Conservation (phyloP, 2,797 vertebrate genomes). For the Anguilla anguilla region DNA sequence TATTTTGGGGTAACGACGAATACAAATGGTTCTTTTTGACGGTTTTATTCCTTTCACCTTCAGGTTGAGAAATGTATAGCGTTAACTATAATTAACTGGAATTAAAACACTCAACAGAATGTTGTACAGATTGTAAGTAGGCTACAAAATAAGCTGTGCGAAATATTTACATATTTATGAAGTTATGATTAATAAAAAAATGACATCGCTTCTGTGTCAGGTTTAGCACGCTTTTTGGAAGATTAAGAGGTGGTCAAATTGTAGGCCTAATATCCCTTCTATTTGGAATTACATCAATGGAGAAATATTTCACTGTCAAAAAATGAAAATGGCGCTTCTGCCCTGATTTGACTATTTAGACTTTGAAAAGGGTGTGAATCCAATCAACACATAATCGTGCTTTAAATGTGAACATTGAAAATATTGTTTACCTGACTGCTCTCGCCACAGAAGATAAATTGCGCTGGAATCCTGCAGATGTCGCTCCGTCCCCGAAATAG, state of each 20-base stretch:
- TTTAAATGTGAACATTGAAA: not conserved
- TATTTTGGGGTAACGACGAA: not conserved
- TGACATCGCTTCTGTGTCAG: conserved; percentile 28
- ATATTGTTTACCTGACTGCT: not conserved
- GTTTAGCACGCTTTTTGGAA: conserved; percentile 39
- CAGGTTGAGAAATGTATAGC: conserved; percentile 59
- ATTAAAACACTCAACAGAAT: conserved; percentile 55
- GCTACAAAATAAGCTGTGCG: conserved; percentile 42
- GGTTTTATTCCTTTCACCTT: conserved; percentile 52
- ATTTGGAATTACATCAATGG: conserved; percentile 13
- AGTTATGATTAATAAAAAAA: conserved; percentile 28
- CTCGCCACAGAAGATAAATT: not conserved
- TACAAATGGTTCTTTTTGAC: conserved; percentile 48
- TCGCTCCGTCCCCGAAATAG: conserved; percentile 24
- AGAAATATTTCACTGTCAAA: not conserved
- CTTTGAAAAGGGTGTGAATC: not conserved
- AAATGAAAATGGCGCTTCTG: not conserved
- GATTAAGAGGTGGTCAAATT: conserved; percentile 27
- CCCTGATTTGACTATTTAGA: not conserved
- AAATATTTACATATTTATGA: conserved; percentile 44
- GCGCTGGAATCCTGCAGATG: conserved; percentile 27
- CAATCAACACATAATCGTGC: not conserved
- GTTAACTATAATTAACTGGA: conserved; percentile 66
- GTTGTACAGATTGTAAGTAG: conserved; percentile 47
- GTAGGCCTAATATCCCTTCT: not conserved